phyloP scores from a whole-genome alignment of 2,888 invertebrate species.

The Phyto melanocephala region DNA sequence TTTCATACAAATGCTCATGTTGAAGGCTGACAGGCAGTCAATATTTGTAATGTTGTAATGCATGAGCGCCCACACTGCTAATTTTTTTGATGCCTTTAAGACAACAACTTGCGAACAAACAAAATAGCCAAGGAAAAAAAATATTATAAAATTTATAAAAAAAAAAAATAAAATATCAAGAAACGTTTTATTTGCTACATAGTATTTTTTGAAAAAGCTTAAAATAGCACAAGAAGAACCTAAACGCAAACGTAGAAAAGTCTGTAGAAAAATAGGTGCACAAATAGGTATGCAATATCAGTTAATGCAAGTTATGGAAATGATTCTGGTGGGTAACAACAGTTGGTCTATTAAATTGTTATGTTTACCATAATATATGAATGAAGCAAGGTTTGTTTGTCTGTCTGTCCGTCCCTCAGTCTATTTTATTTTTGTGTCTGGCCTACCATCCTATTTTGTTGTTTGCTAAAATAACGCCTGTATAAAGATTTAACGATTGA shows the following conservation, averaged over 20 bases:
- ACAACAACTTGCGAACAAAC: conserved; percentile 52
- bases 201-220: conserved; percentile 10
- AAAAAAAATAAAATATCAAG: background rate
- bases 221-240: background rate
- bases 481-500: background rate
- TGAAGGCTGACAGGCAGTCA: conserved; percentile 61
- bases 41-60: conserved; percentile 57
- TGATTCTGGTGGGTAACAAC: conserved; percentile 48
- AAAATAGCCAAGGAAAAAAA: conserved; percentile 23
- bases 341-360: conserved; percentile 57
- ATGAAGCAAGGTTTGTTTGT: background rate
- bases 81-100: conserved; percentile 63
- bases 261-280: background rate
- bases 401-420: background rate
- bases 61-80: conserved; percentile 65
- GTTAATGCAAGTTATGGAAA: conserved; percentile 27
- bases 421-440: background rate
- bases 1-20: conserved; percentile 56
- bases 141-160: too few species aligned
- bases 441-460: conserved; percentile 1
- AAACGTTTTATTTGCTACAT: conserved; percentile 13
- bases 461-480: background rate
- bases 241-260: background rate
- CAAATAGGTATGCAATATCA: conserved; percentile 19
- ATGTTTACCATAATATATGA: conserved; percentile 44